Evolutionary conservation across 2,888 invertebrate species (phyloP), one percentile per base, ranked within the genome.

Genomic region (Ryuthela nishihirai): DNA sequence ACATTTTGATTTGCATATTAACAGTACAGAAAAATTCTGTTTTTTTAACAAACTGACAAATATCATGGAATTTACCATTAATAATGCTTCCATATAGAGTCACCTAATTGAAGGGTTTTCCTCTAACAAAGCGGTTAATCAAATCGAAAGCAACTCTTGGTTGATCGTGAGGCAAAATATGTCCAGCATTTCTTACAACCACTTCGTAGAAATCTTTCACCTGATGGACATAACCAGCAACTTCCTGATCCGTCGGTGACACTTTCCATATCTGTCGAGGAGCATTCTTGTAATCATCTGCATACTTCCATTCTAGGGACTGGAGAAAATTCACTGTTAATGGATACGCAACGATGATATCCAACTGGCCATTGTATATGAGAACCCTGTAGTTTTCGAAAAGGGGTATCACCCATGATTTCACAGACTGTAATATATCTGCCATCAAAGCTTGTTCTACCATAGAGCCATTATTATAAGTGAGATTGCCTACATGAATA

Each of bases 321-420:
- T 80, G 78, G 29, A 94, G 75, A 72, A 87, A 92, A 71, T 85
- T 86, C 20, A 85, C 80, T 0, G 92, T 92, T 44, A 88, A 72
- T 0, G 91, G 89, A 74, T 90, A 89, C 0, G 91, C 89, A 0
- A 92, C 87, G 63, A 92, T 89, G 10, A 94, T 85, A 72, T 95
- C 94, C 64, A 94, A 72, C 71, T 94, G 93, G 0, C 94, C 94
- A 71, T 85, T 92, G 73, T 93, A 94, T 81, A 69, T 38, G 32
- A 62, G 35, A 52, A 72, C 72, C 68, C 70, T 72, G 65, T 73
- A 73, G 42, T 72, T 69, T 56, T 75, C 68, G 66, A 76, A 67
- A 5, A 74, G 65, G 32, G 67, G 66, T 7, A 70, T 69, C 3
- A 76, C 67, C 70, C 71, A 72, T 2, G 73, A 72, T 5, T 87